phyloP scores from a whole-genome alignment of 2,888 invertebrate genomes.

The Amitus sp. region DNA sequence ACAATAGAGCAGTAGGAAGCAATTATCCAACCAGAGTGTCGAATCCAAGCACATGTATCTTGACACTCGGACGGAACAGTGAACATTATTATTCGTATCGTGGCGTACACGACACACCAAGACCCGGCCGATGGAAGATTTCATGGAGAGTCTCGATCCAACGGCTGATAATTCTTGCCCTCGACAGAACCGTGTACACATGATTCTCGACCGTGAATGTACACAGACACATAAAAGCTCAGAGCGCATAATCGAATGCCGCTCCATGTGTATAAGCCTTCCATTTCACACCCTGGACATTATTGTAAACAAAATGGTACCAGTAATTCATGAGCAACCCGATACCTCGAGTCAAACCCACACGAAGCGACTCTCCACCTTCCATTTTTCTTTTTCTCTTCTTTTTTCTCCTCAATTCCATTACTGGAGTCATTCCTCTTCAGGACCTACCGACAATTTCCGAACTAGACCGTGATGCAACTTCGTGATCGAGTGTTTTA shows the following conservation, averaged over 20 bases:
- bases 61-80: constrained; percentile 10
- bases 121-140: constrained; percentile 26
- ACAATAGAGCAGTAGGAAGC: constrained; percentile 4
- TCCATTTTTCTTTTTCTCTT: constrained; percentile 7
- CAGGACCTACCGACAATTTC: not conserved
- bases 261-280: constrained; percentile 36
- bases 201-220: constrained; percentile 47
- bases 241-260: constrained; percentile 32
- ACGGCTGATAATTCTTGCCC: constrained; percentile 52
- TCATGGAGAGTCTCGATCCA: constrained; percentile 31
- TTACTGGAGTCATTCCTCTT: not conserved
- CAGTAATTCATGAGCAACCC: constrained; percentile 65
- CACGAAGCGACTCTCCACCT: constrained; percentile 52
- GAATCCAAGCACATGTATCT: constrained; percentile 12
- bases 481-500: constrained; percentile 13
- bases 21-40: not conserved
- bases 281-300: constrained; percentile 56
- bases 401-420: not conserved
- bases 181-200: constrained; percentile 50
- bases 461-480: not conserved
- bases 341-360: constrained; percentile 59
- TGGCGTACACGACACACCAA: constrained; percentile 5
- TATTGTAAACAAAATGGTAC: constrained; percentile 66
- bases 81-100: constrained; percentile 17
- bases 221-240: constrained; percentile 28